Evolutionary conservation across 2,888 invertebrate species (phyloP).

Genomic region (Agrilus biguttatus): DNA sequence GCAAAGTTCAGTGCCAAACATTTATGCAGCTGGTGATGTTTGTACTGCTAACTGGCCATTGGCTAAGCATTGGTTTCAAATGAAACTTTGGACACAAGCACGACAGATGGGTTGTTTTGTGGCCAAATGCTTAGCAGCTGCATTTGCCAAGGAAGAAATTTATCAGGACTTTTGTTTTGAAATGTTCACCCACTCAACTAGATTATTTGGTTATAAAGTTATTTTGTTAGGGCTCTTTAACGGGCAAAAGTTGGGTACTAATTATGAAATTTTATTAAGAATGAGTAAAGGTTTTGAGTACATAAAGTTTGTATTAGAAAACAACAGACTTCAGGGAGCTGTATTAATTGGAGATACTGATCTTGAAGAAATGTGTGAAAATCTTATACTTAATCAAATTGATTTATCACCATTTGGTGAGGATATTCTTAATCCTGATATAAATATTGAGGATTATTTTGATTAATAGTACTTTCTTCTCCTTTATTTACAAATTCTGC

Average conservation of each 20-base stretch:
- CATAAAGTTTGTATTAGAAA: slow-evolving; percentile 74
- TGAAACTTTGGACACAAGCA: slow-evolving; percentile 97
- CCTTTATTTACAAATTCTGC: too few species aligned
- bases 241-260: slow-evolving; percentile 67
- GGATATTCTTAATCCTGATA: slow-evolving; percentile 84
- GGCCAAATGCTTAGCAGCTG: slow-evolving; percentile 73
- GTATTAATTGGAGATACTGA: slow-evolving; percentile 94
- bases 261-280: slow-evolving; percentile 74
- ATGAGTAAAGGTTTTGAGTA: slow-evolving; percentile 70
- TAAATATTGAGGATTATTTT: slow-evolving; percentile 99
- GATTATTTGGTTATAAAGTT: slow-evolving; percentile 87
- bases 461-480: slow-evolving; percentile 43
- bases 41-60: slow-evolving; percentile 69
- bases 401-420: slow-evolving; percentile 81
- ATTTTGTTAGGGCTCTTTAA: slow-evolving; percentile 85
- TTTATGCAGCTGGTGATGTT: slow-evolving; percentile 94
- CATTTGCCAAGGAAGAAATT: slow-evolving; percentile 43
- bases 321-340: slow-evolving; percentile 81
- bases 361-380: slow-evolving; percentile 95
- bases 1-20: slow-evolving; percentile 58
- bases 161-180: slow-evolving; percentile 94
- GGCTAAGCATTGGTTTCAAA: slow-evolving; percentile 80
- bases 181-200: slow-evolving; percentile 91
- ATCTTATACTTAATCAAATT: slow-evolving; percentile 87
- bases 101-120: slow-evolving; percentile 94